Base-by-base conservation (phyloP, 2,113 vertebrate genomes). In the Corythaeola cristata region DNA sequence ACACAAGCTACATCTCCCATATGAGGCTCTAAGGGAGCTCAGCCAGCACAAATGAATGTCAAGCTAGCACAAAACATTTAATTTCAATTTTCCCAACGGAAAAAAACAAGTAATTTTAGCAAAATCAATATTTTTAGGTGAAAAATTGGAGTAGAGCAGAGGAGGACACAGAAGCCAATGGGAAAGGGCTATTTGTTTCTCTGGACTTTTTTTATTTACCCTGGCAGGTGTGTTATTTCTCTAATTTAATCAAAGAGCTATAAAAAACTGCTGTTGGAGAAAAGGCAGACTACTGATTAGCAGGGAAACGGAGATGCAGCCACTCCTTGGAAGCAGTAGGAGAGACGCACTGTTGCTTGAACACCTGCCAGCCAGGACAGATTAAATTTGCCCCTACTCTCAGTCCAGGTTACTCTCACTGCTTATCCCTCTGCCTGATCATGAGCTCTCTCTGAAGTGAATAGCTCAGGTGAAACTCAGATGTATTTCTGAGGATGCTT, bases 61-160 rank as follows among this genome's bases (percentile, higher is more conserved):
- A 82, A 59, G 9, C 24, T 82, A 33, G 37, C 60, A 91, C 15
- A 93, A 80, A 89, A 89, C 10, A 78, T 47, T 93, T 93, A 50
- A 94, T 88, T 93, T 89, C 26, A 58, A 67, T 55, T 96, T 92
- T 80, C 30, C 44, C 83, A 76, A 39, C 49, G 49, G 69, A 35
- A 66, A 68, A 68, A 52, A 73, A 1, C 6, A 92, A 85, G 24
- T 37, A 80, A 92, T 79, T 69, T 53, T 67, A 86, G 5, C 11
- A 90, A 92, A 95, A 87, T 87, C 73, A 75, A 41, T 91, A 52
- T 87, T 92, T 96, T 74, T 11, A 5, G 22, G 28, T 87, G 44
- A 88, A 80, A 90, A 77, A 71, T 23, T 90, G 22, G 23, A 79
- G 35, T 56, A 56, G 16, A 79, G 27, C 18, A 47, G 30, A 76